Percentiles rank a stretch among this genome's conserved stretches.
Conservation (phyloP, 2,888 invertebrate species). For the Zeuzera pyrina region DNA sequence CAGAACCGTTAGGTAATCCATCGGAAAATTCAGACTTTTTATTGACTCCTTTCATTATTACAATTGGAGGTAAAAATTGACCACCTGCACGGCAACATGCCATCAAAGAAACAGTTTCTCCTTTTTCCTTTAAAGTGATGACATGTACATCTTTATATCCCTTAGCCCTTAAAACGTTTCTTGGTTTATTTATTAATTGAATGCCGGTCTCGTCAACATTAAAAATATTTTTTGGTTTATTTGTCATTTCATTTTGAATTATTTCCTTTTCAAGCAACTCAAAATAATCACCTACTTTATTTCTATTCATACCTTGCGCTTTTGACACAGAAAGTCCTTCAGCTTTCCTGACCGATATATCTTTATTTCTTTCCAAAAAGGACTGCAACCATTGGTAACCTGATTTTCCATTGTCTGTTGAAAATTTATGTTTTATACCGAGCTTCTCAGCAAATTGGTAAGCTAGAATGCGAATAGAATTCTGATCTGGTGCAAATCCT, state of each 20-base stretch:
- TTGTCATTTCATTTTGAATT: conserved; percentile 4
- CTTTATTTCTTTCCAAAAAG: neutral
- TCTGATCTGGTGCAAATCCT: conserved; percentile 13
- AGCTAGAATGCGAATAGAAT: neutral
- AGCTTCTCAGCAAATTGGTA: neutral
- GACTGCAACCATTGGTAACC: conserved; percentile 2
- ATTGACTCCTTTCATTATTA: conserved; percentile 17
- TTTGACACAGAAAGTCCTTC: neutral
- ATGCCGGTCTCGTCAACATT: conserved; percentile 36
- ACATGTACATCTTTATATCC: conserved; percentile 23
- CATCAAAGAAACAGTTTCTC: conserved; percentile 20
- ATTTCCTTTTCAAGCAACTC: neutral
- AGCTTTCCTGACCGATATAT: neutral
- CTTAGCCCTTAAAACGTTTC: conserved; percentile 29
- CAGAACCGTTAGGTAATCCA: conserved; percentile 15
- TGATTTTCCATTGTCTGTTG: neutral
- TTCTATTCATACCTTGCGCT: neutral
- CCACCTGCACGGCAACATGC: conserved; percentile 21
- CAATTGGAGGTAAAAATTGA: conserved; percentile 16
- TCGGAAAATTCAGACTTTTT: conserved; percentile 21
- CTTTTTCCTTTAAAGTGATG: conserved; percentile 25
- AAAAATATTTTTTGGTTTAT: conserved; percentile 24
- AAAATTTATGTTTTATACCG: neutral
- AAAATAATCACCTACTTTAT: neutral
- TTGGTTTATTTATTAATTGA: conserved; percentile 33